Conservation (phyloP, 2,113 vertebrate genomes). For the Limnothrissa miodon region DNA sequence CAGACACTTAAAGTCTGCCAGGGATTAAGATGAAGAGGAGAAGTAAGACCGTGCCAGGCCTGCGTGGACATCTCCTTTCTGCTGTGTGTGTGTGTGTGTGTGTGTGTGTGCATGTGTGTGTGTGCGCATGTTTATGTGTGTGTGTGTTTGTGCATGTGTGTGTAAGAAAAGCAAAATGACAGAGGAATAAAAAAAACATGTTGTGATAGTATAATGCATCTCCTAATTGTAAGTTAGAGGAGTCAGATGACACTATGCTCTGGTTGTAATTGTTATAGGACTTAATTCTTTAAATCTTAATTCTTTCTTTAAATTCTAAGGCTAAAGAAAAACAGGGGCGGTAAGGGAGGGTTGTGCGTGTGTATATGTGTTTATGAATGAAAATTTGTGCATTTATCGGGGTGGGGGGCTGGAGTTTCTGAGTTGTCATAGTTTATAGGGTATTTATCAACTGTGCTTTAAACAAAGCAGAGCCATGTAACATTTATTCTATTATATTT, state of each 20-base stretch:
- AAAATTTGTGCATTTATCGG: too few relatives aligned
- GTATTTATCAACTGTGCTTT: too few relatives aligned
- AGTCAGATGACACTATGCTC: not conserved
- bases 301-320: not conserved
- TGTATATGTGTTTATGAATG: too few relatives aligned
- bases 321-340: not conserved
- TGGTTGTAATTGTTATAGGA: not conserved
- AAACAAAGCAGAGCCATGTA: too few relatives aligned
- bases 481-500: too few relatives aligned
- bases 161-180: conserved; percentile 45
- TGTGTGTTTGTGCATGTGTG: conserved; percentile 19
- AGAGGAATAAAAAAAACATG: conserved; percentile 42
- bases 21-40: conserved; percentile 73
- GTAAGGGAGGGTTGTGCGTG: too few relatives aligned
- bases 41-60: conserved; percentile 62
- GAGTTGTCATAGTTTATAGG: too few relatives aligned
- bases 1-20: conserved; percentile 79
- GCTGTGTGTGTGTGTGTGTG: not conserved
- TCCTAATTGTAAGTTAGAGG: conserved; percentile 46
- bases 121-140: conserved; percentile 17
- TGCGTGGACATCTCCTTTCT: conserved; percentile 51
- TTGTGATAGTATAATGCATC: conserved; percentile 55
- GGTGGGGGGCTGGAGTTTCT: too few relatives aligned
- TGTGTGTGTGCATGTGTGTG: conserved; percentile 9
- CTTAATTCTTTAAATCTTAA: not conserved